Base-by-base conservation (phyloP, 2,888 invertebrate species). In the Electrophaes corylata region DNA sequence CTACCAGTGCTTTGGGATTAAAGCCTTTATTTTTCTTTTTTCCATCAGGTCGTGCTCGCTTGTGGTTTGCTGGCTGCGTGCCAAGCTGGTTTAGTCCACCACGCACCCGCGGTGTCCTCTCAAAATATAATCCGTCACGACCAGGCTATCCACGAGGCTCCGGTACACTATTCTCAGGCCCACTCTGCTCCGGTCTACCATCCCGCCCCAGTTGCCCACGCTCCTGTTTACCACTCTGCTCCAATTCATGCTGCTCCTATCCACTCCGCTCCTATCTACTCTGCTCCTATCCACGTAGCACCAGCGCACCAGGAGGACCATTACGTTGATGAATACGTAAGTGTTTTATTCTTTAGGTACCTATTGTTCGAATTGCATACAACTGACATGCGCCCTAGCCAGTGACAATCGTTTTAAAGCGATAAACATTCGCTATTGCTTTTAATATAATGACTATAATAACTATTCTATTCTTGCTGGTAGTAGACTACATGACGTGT, bases 101-200 rank as follows among this genome's bases (percentile, higher is more conserved):
- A 91, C 53, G 87, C 86, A 0, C 91, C 91, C 2, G 91, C 92
- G 3, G 84, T 92, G 1, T 88, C 92, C 0, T 86, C 91, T 4
- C 93, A 93, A 66, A 89, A 88, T 73, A 86, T 91, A 57, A 81
- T 88, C 51, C 91, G 76, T 55, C 88, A 86, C 66, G 91, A 87
- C 66, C 84, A 84, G 70, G 73, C 72, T 53, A 72, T 81, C 39
- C 84, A 89, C 51, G 86, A 86, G 64, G 78, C 79, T 0, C 84
- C 86, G 0, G 70, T 81, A 6, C 86, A 86, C 70, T 88, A 88
- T 70, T 66, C 80, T 20, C 62, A 54, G 29, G 14, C 45, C 37
- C 76, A 79, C 46, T 71, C 74, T n/a, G 76, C 76, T 23, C 75
- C 78, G 49, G 72, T 47, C 64, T 60, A 64, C 50, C 72, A 69